Evolutionary conservation across 2,797 vertebrate genomes (phyloP).

Genomic region (Sciaenops ocellatus): DNA sequence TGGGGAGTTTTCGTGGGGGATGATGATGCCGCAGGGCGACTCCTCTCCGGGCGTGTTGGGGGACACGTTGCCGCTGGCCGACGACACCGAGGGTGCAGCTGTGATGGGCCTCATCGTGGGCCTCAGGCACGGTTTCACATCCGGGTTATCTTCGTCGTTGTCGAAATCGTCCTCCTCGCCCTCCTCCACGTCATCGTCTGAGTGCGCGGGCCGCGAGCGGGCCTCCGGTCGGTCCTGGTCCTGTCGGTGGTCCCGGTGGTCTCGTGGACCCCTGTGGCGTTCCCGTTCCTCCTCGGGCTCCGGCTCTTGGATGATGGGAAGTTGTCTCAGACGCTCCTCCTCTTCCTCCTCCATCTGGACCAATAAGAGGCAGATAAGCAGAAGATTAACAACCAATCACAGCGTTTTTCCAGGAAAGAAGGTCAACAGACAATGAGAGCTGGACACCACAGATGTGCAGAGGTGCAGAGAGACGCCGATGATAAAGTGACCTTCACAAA

Average conservation of each 20-base stretch:
- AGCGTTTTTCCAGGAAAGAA: conserved; percentile 37
- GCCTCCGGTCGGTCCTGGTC: conserved; percentile 83
- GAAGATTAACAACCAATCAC: conserved; percentile 42
- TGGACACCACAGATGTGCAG: conserved; percentile 45
- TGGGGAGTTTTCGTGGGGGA: conserved; percentile 98
- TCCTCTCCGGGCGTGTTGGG: conserved; percentile 96
- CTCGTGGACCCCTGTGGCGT: conserved; percentile 89
- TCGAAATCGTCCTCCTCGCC: conserved; percentile 84
- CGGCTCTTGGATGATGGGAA: conserved; percentile 90
- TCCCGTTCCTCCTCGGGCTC: conserved; percentile 92
- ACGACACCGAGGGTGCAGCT: conserved; percentile 95
- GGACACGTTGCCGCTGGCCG: conserved; percentile 93
- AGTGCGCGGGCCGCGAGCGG: conserved; percentile 85
- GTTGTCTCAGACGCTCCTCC: conserved; percentile 93
- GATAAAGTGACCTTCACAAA: conserved; percentile 82
- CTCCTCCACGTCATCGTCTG: conserved; percentile 84
- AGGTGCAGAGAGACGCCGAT: conserved; percentile 50
- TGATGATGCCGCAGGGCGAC: conserved; percentile 98
- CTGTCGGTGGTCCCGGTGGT: conserved; percentile 84
- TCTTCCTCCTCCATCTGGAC: conserved; percentile 97
- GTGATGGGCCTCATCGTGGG: conserved; percentile 96
- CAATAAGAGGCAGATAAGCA: conserved; percentile 59
- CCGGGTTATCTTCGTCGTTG: conserved; percentile 90
- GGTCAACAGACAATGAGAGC: conserved; percentile 49
- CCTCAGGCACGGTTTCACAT: conserved; percentile 94